phyloP scores from a whole-genome alignment of 2,113 vertebrate species.

The Notothenia coriiceps region DNA sequence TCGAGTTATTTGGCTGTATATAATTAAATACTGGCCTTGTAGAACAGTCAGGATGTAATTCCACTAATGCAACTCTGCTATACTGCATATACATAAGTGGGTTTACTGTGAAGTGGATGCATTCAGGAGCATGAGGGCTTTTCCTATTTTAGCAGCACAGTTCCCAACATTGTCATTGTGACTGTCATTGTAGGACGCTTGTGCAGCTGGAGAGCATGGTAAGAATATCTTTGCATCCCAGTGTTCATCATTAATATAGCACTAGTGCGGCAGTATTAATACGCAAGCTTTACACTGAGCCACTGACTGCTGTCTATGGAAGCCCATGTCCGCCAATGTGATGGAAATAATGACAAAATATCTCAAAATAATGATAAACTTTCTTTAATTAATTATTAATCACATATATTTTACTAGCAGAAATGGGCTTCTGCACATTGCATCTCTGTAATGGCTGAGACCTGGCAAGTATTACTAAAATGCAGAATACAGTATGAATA shows the following conservation, averaged over 20 bases:
- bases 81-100: too few relatives aligned
- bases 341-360: too few relatives aligned
- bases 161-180: slow-evolving; percentile 45
- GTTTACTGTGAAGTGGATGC: neutral
- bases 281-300: slow-evolving; percentile 23
- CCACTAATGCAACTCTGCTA: neutral
- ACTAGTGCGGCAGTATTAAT: slow-evolving; percentile 32
- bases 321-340: too few relatives aligned
- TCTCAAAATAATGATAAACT: too few relatives aligned
- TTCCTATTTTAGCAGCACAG: slow-evolving; percentile 10
- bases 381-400: too few relatives aligned
- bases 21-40: too few relatives aligned
- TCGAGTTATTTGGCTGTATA: neutral
- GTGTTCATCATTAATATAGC: slow-evolving; percentile 29
- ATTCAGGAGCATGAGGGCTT: slow-evolving; percentile 1
- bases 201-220: slow-evolving; percentile 67
- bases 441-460: slow-evolving; percentile 9
- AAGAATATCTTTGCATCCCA: slow-evolving; percentile 65
- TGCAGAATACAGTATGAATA: neutral
- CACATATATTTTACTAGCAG: too few relatives aligned
- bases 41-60: neutral
- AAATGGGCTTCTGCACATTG: neutral
- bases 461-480: neutral
- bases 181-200: slow-evolving; percentile 75
- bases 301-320: neutral